These are phyloP conservation scores for Nyctereutes procyonoides DNA, from an alignment of 2,113 vertebrate genomes.

Conservation along the genomic window DNA sequence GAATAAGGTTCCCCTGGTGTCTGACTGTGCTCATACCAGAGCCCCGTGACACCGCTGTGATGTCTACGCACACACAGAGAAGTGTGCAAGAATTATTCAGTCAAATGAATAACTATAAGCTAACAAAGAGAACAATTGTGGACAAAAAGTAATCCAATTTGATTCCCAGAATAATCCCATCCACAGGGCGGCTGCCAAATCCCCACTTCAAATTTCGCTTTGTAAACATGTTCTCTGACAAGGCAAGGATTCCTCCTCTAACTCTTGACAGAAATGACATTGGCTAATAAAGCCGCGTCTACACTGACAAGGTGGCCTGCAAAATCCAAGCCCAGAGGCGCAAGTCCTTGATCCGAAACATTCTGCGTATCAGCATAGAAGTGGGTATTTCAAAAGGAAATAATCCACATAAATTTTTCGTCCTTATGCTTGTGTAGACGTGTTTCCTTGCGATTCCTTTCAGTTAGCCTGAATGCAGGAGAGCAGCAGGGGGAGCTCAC, in stretches of 20 bases:
- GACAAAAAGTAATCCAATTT: constrained; percentile 34
- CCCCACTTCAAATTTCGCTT: background rate
- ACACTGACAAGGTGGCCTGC: background rate
- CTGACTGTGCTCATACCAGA: background rate
- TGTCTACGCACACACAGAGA: background rate
- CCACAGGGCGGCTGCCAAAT: background rate
- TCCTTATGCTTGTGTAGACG: background rate
- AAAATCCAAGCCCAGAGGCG: background rate
- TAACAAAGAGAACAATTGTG: constrained; percentile 37
- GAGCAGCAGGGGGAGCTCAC: constrained; percentile 88
- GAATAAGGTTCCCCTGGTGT: background rate
- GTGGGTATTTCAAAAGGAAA: background rate
- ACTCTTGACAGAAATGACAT: background rate
- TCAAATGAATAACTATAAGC: background rate
- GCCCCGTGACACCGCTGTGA: background rate
- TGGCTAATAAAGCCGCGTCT: background rate
- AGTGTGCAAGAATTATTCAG: background rate
- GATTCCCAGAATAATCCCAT: constrained; percentile 41
- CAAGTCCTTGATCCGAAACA: background rate
- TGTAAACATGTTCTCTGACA: constrained; percentile 1
- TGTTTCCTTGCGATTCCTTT: background rate
- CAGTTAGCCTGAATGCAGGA: constrained; percentile 63
- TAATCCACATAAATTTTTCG: background rate
- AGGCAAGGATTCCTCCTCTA: background rate
- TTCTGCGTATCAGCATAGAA: background rate